Base-by-base conservation (phyloP, 2,113 vertebrate species). In the Semicossyphus pulcher region DNA sequence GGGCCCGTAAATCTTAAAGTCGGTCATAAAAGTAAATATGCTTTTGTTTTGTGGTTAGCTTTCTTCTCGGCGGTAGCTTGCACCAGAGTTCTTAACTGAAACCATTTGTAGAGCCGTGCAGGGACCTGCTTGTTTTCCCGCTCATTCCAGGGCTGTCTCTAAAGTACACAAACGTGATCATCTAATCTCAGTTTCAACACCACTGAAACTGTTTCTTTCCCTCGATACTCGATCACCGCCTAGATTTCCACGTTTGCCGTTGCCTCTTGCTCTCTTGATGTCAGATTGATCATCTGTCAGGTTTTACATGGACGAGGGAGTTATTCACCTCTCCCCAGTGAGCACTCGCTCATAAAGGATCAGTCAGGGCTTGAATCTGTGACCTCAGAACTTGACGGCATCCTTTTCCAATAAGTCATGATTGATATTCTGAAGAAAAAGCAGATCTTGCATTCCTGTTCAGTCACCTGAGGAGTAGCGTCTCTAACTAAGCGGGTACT, bases 21-120 rank as follows among this genome's bases (percentile, higher is more conserved):
- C 65, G 78, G 66, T 78, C 80, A 57, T 91, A 87, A 92, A 91
- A 78, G 32, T 74, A 83, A 89, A 84, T 75, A 82, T 81, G 77
- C 81, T 85, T 91, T 91, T 87, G 80, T 92, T 89, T 88, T 78
- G 76, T 47, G 39, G 62, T 83, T 36, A 73, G 60, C 65, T 85
- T 90, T 87, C 63, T 86, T 84, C 84, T 86, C 5, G 1, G 72
- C 34, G 66, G 72, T 69, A 82, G 80, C 74, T 72, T 59, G 65
- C 51, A 45, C 51, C 53, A 56, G 66, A 71, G 56, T 31, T 70
- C 28, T n/a, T 84, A 83, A 91, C 78, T 75, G 70, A 84, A 91
- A 82, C 86, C 89, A 90, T 78, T 91, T 72, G 79, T 52, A 44
- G 29, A 57, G 54, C 12, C 18, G 29, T 14, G 34, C 21, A 47